phyloP scores from a whole-genome alignment of 2,797 vertebrate species.

The Nothura maculosa region DNA sequence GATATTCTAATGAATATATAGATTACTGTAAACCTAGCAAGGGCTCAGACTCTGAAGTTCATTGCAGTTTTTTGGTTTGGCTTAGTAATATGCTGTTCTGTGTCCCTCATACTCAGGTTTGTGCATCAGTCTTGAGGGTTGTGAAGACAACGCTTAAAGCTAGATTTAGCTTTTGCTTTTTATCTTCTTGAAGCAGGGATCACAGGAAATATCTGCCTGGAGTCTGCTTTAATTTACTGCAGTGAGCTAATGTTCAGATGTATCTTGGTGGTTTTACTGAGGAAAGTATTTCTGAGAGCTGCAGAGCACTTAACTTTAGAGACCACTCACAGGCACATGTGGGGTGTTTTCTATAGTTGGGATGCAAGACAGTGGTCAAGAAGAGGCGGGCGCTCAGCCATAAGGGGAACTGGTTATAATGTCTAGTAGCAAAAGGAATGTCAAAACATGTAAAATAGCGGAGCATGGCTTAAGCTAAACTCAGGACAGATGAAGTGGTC shows the following conservation, averaged over 20 bases:
- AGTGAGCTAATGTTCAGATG: background rate
- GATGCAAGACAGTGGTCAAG: background rate
- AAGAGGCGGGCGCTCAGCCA: background rate
- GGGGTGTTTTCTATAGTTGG: background rate
- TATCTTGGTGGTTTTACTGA: background rate
- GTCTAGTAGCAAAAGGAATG: background rate
- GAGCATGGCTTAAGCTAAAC: background rate
- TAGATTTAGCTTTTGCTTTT: background rate
- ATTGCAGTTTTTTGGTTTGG: background rate
- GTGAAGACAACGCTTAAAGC: background rate
- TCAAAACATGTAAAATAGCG: background rate
- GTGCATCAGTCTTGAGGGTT: background rate
- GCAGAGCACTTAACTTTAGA: background rate
- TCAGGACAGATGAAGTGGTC: background rate
- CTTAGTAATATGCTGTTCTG: background rate
- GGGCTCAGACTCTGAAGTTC: background rate
- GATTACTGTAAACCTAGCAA: background rate
- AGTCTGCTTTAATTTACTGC: background rate
- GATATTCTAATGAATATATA: background rate
- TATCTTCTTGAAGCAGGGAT: background rate
- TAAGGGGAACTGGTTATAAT: background rate
- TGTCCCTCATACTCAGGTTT: background rate
- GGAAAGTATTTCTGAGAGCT: background rate
- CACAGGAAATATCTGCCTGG: background rate
- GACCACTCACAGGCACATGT: accelerated